Percentiles rank a stretch among this genome's conserved stretches.
Conservation (phyloP, 1,140 invertebrate genomes). For the Aphaenogaster ashmeadi region DNA sequence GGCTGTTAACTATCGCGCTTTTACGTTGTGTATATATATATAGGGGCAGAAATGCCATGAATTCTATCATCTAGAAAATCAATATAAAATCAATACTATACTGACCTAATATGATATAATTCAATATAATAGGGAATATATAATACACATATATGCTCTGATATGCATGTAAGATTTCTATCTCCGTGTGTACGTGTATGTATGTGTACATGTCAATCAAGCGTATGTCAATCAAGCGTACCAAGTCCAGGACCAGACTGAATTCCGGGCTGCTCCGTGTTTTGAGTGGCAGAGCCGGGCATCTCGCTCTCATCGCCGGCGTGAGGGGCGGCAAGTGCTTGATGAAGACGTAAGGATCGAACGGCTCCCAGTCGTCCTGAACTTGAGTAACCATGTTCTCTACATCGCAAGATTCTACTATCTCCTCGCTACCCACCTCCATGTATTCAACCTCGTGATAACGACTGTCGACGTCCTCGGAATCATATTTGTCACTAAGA, state of each 20-base stretch:
- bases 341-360: conserved; percentile 97
- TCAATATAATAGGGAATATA: too few species aligned
- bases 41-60: not conserved
- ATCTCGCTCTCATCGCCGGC: conserved; percentile 94
- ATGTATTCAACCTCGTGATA: conserved; percentile 85
- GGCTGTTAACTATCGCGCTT: not conserved
- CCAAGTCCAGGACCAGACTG: conserved; percentile 95
- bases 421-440: conserved; percentile 85
- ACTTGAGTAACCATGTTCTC: conserved; percentile 88
- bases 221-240: conserved; percentile 83
- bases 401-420: conserved; percentile 87
- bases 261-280: conserved; percentile 97
- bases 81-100: not conserved
- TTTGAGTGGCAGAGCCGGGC: conserved; percentile 96
- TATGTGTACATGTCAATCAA: too few species aligned
- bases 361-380: conserved; percentile 93
- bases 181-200: not conserved
- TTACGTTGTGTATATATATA: not conserved
- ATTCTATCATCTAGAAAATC: not conserved
- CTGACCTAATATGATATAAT: too few species aligned
- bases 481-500: conserved; percentile 81
- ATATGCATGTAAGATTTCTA: not conserved
- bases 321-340: conserved; percentile 96
- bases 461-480: conserved; percentile 79
- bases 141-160: too few species aligned